phyloP scores from a whole-genome alignment of 2,888 invertebrate genomes.

The Acronicta aceris region DNA sequence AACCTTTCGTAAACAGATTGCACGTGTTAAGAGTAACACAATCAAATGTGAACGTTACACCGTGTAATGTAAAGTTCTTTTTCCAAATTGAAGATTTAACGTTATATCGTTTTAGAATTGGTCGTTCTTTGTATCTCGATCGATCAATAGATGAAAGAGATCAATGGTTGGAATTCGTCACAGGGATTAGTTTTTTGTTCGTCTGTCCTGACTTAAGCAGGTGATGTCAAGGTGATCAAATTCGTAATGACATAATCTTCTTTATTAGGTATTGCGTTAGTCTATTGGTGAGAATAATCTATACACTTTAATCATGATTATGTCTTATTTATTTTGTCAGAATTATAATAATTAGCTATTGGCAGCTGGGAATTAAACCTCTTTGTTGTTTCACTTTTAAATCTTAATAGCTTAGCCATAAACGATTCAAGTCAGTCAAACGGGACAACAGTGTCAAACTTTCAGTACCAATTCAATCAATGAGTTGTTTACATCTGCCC shows the following conservation, averaged over 20 bases:
- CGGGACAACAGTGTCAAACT: slow-evolving; percentile 20
- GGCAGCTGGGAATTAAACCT: neutral
- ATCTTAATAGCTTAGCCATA: slow-evolving; percentile 15
- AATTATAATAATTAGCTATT: slow-evolving; percentile 19
- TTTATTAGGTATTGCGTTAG: slow-evolving; percentile 50
- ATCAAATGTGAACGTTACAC: slow-evolving; percentile 50
- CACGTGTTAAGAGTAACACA: slow-evolving; percentile 68
- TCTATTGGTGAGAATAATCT: slow-evolving; percentile 26
- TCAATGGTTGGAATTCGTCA: slow-evolving; percentile 76
- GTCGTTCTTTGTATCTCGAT: slow-evolving; percentile 64
- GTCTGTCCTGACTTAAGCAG: slow-evolving; percentile 48
- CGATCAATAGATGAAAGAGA: slow-evolving; percentile 79
- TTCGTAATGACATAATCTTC: slow-evolving; percentile 49
- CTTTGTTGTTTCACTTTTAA: slow-evolving; percentile 4
- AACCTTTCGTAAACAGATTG: slow-evolving; percentile 78
- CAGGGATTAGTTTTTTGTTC: slow-evolving; percentile 67
- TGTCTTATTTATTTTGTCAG: slow-evolving; percentile 18
- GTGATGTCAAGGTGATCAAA: slow-evolving; percentile 52
- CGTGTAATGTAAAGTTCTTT: slow-evolving; percentile 29
- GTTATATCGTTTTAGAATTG: slow-evolving; percentile 40
- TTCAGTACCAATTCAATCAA: slow-evolving; percentile 41
- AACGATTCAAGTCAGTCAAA: slow-evolving; percentile 2
- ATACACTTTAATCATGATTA: slow-evolving; percentile 7
- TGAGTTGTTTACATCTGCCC: slow-evolving; percentile 47
- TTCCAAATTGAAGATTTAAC: slow-evolving; percentile 10